Evolutionary conservation across 2,797 vertebrate species (phyloP).

Genomic region (Falco biarmicus): DNA sequence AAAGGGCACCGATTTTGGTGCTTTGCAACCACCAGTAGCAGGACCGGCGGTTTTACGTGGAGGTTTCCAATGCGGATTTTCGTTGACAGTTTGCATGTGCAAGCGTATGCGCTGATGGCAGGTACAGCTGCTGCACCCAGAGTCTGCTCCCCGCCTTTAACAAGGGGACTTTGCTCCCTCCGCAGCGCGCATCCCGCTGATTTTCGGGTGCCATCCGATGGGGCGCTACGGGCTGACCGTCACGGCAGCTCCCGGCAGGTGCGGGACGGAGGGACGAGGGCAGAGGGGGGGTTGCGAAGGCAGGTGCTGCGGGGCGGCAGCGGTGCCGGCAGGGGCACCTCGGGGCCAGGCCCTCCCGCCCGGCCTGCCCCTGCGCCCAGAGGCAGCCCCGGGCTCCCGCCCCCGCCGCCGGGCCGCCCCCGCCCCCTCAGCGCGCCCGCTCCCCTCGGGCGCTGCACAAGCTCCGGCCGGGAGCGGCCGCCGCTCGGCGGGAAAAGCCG

Average conservation of each 20-base stretch:
- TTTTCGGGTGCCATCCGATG: background rate
- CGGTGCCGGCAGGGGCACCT: background rate
- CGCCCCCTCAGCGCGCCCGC: background rate
- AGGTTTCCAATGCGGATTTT: background rate
- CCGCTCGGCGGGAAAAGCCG: background rate
- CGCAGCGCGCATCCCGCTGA: background rate
- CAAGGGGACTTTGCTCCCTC: background rate
- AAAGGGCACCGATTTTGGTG: background rate
- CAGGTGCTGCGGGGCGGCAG: background rate
- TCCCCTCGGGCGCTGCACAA: background rate
- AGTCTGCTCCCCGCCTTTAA: background rate
- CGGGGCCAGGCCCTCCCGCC: too few species aligned
- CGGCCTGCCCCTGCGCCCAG: background rate
- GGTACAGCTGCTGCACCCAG: too few species aligned
- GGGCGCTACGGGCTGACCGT: too few species aligned
- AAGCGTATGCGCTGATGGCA: rapidly evolving
- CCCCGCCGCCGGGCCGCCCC: too few species aligned
- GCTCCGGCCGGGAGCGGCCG: too few species aligned
- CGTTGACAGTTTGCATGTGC: background rate
- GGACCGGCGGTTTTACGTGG: background rate
- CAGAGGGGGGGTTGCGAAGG: too few species aligned
- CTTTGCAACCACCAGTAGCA: background rate
- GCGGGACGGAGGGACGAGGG: background rate
- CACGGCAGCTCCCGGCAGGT: background rate
- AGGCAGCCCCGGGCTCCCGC: background rate